Evolutionary conservation across 2,888 invertebrate genomes (phyloP), one percentile per base, ranked within the genome.

Genomic region (Pandemis cinnamomeana): DNA sequence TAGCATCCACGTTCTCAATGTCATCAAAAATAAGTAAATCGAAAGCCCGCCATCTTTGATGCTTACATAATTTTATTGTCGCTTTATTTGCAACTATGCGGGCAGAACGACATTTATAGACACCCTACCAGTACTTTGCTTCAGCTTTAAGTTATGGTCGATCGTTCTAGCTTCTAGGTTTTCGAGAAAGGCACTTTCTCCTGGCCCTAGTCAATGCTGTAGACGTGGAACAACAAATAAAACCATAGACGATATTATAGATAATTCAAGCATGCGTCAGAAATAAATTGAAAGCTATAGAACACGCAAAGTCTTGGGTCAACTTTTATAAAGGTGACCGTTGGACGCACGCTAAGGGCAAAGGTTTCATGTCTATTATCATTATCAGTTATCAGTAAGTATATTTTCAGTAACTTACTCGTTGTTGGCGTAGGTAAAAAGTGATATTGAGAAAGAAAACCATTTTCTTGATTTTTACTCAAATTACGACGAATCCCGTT

Each of bases 161-260:
- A 53, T 64, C 27, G 44, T 36, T 67, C 46, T 27, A 67, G 68
- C 20, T 63, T 63, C 27, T 66, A 8, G 10, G 27, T 46, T 46
- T 55, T 42, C 68, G 66, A 61, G 74, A 74, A 74, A 74, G 70
- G 74, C 53, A 67, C 74, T 74, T 74, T 74, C 74, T 71, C 70
- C 41, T 2, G 7, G 27, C 44, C 58, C 58, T 64, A 27, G 64
- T 68, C 46, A 53, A 60, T 58, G 67, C 55, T 67, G 53, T 44
- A 53, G 60, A 51, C 27, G 27, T 36, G 66, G 53, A 74, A 55
- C 46, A 48, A 58, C 64, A 20, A 36, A 7, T 44, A 36, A 3
- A 58, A 58, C 58, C 27, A 11, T 58, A 58, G 53, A 55, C 15
- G 0, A 55, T 20, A 55, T 7, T 15, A 10, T 55, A 20, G 58